Base-by-base conservation (phyloP, 2,888 invertebrate species). In the Himalopsyche anomala region DNA sequence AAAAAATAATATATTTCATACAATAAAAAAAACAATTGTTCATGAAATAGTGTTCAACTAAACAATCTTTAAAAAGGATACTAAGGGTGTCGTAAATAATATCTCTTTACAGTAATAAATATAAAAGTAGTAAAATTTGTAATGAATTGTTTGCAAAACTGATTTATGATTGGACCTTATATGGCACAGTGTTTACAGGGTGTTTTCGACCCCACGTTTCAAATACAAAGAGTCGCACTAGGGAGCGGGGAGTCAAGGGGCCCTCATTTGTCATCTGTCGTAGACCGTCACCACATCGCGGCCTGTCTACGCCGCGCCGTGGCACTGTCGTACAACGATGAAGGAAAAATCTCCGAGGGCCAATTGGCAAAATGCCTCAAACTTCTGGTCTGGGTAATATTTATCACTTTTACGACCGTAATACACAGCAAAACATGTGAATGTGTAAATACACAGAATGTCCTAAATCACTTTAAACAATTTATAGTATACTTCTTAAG, bases 351-450 rank as follows among this genome's bases (percentile, higher is more conserved):
- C 74, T 74, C 74, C 36, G 74, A 74, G 74, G 74, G 74, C 74
- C 74, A 74, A 74, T 74, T 74, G 74, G 74, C 74, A 74, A 74
- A 74, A 74, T 36, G 74, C 74, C 74, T 74, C 74, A 74, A 74
- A 74, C 74, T 74, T 74, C 74, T 74, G 74, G 74, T 74, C 74
- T 74, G 74, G 74, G 74, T 74, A 36, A 74, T 74, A 74, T 74
- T 38, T 74, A 74, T 74, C 74, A 74, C 74, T 74, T 74, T 74
- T 74, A 74, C 74, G 74, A 74, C 74, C 74, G 36, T 36, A 28
- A 36, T 74, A 74, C 74, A 74, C 74, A 74, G 15, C 74, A 36
- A 36, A 74, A 74, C 74, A 74, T 74, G 36, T 38, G 36, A 74
- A 74, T 38, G 74, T 74, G 36, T 36, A 74, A 74, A 74, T 19